phyloP scores from a whole-genome alignment of 2,113 vertebrate species.

The Phainopepla nitens region DNA sequence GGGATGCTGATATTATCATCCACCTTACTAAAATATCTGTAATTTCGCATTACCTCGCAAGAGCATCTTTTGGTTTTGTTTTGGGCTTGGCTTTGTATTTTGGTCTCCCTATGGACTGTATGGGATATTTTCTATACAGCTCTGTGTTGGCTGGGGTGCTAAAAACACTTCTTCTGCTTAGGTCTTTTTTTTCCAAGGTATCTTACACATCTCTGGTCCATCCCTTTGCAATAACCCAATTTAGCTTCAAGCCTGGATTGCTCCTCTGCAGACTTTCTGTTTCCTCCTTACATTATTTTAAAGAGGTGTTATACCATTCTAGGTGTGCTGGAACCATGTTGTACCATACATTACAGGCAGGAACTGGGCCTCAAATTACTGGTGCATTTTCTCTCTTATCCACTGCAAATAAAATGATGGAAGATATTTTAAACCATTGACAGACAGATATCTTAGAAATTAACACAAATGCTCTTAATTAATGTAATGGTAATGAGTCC shows the following conservation, averaged over 20 bases:
- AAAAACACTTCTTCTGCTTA: background rate
- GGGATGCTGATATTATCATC: background rate
- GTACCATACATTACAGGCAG: background rate
- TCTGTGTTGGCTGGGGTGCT: background rate
- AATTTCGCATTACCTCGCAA: background rate
- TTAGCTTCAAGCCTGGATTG: background rate
- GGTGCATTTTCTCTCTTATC: background rate
- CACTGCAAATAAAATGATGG: background rate
- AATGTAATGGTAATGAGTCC: background rate
- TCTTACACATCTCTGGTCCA: background rate
- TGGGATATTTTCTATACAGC: accelerated
- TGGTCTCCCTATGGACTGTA: background rate
- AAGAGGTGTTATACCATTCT: background rate
- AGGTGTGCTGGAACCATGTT: background rate
- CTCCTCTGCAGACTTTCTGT: background rate
- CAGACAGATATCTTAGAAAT: background rate
- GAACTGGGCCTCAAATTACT: background rate
- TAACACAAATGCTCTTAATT: background rate
- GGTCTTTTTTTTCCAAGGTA: background rate
- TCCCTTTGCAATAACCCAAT: background rate
- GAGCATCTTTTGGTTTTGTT: background rate
- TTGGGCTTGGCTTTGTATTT: background rate
- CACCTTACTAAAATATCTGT: background rate
- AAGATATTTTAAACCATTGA: background rate
- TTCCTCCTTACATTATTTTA: background rate